Percentiles rank a stretch among this genome's conserved stretches.
Conservation (phyloP, 1,140 invertebrate genomes). For the Lordiphosa collinella region DNA sequence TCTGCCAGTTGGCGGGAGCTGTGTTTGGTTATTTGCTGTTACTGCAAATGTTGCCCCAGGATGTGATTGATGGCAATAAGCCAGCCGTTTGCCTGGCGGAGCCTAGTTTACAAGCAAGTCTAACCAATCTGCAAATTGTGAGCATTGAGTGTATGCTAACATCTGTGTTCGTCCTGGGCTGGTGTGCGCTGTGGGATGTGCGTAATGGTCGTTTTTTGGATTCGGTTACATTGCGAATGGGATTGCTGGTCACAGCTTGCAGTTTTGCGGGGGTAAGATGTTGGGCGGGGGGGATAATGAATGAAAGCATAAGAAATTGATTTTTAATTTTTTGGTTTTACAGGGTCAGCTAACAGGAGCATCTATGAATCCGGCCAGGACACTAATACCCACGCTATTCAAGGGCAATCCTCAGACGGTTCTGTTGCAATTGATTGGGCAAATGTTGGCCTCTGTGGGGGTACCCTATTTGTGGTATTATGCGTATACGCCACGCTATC, state of each 20-base stretch:
- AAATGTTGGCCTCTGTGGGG: constrained; percentile 26
- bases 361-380: constrained; percentile 40
- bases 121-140: constrained; percentile 14
- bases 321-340: background rate
- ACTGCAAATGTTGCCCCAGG: constrained; percentile 24
- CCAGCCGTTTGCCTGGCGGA: constrained; percentile 24
- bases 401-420: constrained; percentile 20
- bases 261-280: constrained; percentile 31
- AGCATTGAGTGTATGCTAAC: constrained; percentile 35
- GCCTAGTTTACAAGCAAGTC: constrained; percentile 11
- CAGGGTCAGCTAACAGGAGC: constrained; percentile 37
- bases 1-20: constrained; percentile 30
- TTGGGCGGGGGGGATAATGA: background rate
- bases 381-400: constrained; percentile 24
- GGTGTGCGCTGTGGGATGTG: constrained; percentile 52
- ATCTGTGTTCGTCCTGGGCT: constrained; percentile 26
- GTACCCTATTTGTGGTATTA: constrained; percentile 35
- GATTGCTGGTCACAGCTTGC: constrained; percentile 33
- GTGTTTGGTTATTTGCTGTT: constrained; percentile 25
- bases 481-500: constrained; percentile 11
- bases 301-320: background rate
- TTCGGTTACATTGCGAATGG: constrained; percentile 46
- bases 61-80: constrained; percentile 18
- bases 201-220: constrained; percentile 43
- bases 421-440: constrained; percentile 29